phyloP scores from a whole-genome alignment of 2,888 invertebrate genomes.

The Erpobdella octoculata region DNA sequence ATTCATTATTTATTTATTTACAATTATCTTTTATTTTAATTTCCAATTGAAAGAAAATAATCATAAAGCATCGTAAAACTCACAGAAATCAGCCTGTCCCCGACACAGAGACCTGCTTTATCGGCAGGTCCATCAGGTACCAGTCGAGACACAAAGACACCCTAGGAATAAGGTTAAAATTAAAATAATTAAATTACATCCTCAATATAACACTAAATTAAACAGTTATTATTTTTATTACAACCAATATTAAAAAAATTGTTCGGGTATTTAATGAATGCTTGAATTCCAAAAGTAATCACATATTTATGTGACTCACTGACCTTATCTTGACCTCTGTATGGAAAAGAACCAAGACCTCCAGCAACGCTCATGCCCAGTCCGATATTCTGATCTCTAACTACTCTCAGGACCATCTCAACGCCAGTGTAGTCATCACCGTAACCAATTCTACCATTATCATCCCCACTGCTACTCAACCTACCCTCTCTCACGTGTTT shows the following conservation, averaged over 20 bases:
- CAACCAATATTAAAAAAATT: too few species aligned
- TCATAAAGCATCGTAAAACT: conserved; percentile 31
- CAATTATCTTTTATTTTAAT: background rate
- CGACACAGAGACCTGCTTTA: conserved; percentile 52
- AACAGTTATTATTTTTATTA: too few species aligned
- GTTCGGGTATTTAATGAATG: too few species aligned
- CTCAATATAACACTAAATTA: too few species aligned
- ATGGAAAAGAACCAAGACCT: conserved; percentile 91
- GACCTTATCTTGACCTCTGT: conserved; percentile 81
- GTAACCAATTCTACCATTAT: background rate
- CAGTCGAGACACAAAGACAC: conserved; percentile 92
- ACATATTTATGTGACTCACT: too few species aligned
- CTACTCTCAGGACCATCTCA: conserved; percentile 27
- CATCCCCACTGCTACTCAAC: too few species aligned
- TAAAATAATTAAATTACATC: too few species aligned
- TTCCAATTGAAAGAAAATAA: background rate
- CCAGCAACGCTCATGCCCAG: conserved; percentile 95
- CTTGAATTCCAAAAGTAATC: too few species aligned
- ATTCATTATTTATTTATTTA: too few species aligned
- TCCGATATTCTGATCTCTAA: conserved; percentile 59
- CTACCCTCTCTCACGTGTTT: background rate
- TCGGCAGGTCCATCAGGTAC: conserved; percentile 91
- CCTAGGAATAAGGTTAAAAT: too few species aligned
- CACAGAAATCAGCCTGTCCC: conserved; percentile 53
- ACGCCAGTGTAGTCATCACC: background rate